phyloP scores from a whole-genome alignment of 2,797 vertebrate genomes.

The Nyctalus aviator region DNA sequence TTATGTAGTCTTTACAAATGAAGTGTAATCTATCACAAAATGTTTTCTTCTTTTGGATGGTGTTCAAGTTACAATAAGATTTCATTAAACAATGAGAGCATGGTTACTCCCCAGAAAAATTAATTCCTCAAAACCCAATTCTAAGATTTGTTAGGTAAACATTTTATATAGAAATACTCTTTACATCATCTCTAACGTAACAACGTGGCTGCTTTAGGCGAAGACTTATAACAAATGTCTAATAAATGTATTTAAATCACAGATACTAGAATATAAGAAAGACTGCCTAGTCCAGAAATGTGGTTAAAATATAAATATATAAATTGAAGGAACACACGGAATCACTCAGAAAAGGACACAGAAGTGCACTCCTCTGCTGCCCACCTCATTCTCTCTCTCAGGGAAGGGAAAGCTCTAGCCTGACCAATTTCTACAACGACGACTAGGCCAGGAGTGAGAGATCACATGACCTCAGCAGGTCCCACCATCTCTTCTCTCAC shows the following conservation, averaged over 20 bases:
- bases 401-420: not conserved
- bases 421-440: not conserved
- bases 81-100: not conserved
- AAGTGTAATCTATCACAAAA: slow-evolving; percentile 41
- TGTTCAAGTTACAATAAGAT: slow-evolving; percentile 2
- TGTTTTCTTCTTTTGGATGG: slow-evolving; percentile 16
- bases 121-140: not conserved
- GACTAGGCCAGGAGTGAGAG: not conserved
- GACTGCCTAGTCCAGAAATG: not conserved
- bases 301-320: not conserved
- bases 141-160: not conserved
- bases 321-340: not conserved
- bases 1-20: slow-evolving; percentile 32
- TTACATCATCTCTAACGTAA: not conserved
- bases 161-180: not conserved
- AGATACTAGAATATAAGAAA: not conserved
- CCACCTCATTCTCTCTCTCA: not conserved
- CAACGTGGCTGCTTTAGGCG: not conserved
- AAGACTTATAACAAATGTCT: not conserved
- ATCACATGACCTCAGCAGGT: not conserved
- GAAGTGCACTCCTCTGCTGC: not conserved
- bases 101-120: slow-evolving; percentile 6
- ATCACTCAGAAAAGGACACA: not conserved
- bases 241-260: not conserved
- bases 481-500: not conserved